These are phyloP conservation scores for Naso thynnoides DNA, from an alignment of 2,797 vertebrate genomes.

Conservation along the genomic window DNA sequence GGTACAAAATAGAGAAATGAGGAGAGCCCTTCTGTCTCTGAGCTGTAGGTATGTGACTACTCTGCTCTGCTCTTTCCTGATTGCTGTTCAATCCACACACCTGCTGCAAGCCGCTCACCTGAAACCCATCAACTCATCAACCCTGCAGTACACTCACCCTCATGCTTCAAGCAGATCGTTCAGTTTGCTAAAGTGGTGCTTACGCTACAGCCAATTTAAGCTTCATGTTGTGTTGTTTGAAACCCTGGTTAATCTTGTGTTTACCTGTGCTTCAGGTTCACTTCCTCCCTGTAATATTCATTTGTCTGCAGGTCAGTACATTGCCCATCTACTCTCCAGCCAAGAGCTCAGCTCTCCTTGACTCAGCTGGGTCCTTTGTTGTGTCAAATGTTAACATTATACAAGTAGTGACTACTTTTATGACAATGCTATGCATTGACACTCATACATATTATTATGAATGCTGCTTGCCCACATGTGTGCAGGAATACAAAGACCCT, in stretches of 20 bases:
- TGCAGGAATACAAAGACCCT: constrained; percentile 35
- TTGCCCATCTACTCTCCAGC: not conserved
- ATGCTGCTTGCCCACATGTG: constrained; percentile 18
- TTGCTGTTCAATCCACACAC: not conserved
- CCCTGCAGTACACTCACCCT: no score
- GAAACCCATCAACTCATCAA: not conserved
- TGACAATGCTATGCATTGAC: constrained; percentile 11
- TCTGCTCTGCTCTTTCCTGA: not conserved
- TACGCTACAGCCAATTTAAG: no score
- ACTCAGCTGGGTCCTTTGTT: no score
- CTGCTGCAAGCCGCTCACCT: not conserved
- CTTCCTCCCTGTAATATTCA: no score
- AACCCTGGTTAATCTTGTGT: not conserved
- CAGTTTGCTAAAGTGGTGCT: no score
- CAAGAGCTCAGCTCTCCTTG: no score
- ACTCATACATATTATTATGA: constrained; percentile 26
- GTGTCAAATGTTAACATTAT: no score
- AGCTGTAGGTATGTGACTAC: no score
- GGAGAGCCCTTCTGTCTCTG: no score
- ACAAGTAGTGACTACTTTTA: no score
- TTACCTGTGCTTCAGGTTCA: no score
- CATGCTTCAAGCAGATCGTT: not conserved
- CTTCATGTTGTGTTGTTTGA: not conserved
- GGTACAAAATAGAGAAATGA: not conserved
- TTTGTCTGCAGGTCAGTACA: no score